A percentile compares a stretch with the other conserved stretches of the same genome.
These are phyloP conservation scores for Aurelia sp. DNA, from an alignment of 30 jellyfish, hydroid and myxozoan species.

Conservation along the genomic window DNA sequence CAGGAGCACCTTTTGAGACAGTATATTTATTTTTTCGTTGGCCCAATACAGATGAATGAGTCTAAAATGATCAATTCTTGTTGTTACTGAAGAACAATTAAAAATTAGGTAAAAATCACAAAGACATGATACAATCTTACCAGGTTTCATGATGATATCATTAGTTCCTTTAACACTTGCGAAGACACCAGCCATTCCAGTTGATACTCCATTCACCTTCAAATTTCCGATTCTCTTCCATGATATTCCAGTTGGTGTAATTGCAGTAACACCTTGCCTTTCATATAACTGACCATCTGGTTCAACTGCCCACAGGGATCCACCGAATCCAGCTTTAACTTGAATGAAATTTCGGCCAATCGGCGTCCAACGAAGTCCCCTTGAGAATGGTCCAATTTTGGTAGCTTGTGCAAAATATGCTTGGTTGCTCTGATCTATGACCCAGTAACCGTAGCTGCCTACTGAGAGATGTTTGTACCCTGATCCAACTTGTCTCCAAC, in stretches of 20 bases:
- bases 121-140: conserved; percentile 1
- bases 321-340: conserved; percentile 91
- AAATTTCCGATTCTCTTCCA: conserved; percentile 71
- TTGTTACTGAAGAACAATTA: too few species aligned
- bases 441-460: conserved; percentile 91
- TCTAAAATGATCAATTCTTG: too few species aligned
- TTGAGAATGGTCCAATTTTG: conserved; percentile 29
- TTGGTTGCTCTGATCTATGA: conserved; percentile 36
- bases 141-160: conserved; percentile 26
- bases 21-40: too few species aligned
- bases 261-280: conserved; percentile 65
- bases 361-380: conserved; percentile 50
- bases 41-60: too few species aligned
- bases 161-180: conserved; percentile 49
- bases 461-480: conserved; percentile 69
- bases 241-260: conserved; percentile 69
- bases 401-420: conserved; percentile 69
- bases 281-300: conserved; percentile 67
- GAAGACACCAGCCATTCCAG: conserved; percentile 85
- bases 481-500: conserved; percentile 68
- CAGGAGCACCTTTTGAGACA: too few species aligned
- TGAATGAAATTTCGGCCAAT: conserved; percentile 62
- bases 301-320: conserved; percentile 87
- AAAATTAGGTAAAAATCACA: too few species aligned
- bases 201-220: conserved; percentile 55